Evolutionary conservation across 2,797 vertebrate species (phyloP).

Genomic region (Falco concolor): DNA sequence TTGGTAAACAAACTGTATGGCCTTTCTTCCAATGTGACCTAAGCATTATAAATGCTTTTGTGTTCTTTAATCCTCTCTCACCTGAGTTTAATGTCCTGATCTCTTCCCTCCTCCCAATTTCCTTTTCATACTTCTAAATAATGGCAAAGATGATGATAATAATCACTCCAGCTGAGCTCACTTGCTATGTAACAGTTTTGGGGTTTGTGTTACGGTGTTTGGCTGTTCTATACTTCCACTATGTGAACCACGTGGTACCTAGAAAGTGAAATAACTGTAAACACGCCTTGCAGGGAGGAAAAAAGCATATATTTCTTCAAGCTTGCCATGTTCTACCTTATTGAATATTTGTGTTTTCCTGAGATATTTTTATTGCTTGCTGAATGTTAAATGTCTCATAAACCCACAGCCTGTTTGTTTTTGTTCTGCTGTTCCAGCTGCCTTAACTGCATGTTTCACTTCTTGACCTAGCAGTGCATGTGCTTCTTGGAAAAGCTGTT

Average conservation of each 20-base stretch:
- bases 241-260: background rate
- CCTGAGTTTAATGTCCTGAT: background rate
- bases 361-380: background rate
- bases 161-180: background rate
- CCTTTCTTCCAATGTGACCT: background rate
- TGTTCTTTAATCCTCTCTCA: background rate
- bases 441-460: slow-evolving; percentile 31
- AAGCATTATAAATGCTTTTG: background rate
- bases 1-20: background rate
- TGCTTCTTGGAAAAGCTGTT: background rate
- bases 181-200: background rate
- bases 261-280: background rate
- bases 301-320: background rate
- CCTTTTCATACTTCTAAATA: background rate
- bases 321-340: background rate
- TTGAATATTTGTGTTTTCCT: background rate
- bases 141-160: background rate
- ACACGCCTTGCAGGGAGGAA: background rate
- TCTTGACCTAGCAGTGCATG: background rate
- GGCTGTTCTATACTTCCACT: background rate
- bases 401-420: background rate
- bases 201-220: background rate
- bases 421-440: background rate
- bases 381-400: background rate
- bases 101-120: background rate